A percentile compares a stretch with the other conserved stretches of the same genome.
Evolutionary conservation across 2,113 vertebrate species (phyloP).

Genomic region (Oxyruncus cristatus): DNA sequence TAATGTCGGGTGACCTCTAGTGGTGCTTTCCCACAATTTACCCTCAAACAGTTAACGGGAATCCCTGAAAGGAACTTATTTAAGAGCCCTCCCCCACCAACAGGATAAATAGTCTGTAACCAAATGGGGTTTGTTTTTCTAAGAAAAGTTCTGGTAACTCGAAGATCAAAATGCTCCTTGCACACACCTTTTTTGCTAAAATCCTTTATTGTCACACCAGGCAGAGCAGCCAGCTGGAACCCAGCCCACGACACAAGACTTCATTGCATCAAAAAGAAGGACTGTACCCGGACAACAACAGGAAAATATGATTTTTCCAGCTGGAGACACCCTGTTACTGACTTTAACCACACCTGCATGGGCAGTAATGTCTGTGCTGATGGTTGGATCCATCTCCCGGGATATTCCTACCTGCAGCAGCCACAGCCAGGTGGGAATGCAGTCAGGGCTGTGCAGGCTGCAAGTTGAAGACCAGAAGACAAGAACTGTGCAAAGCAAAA

Average conservation of each 20-base stretch:
- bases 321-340: background rate
- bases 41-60: background rate
- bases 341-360: background rate
- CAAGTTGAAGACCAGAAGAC: background rate
- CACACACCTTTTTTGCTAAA: background rate
- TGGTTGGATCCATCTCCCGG: background rate
- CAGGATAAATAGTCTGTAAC: background rate
- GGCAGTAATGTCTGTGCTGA: background rate
- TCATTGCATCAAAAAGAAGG: background rate
- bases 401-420: background rate
- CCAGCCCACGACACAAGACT: accelerated
- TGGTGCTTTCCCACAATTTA: slow-evolving; percentile 14
- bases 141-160: background rate
- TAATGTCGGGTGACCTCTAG: slow-evolving; percentile 62
- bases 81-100: accelerated
- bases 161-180: background rate
- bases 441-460: background rate
- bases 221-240: background rate
- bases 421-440: background rate
- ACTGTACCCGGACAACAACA: background rate
- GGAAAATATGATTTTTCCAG: background rate
- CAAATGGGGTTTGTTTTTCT: background rate
- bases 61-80: background rate
- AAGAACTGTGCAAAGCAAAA: background rate
- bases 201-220: background rate